Evolutionary conservation across 1,140 invertebrate genomes (phyloP).

Genomic region (Coboldia fuscipes): DNA sequence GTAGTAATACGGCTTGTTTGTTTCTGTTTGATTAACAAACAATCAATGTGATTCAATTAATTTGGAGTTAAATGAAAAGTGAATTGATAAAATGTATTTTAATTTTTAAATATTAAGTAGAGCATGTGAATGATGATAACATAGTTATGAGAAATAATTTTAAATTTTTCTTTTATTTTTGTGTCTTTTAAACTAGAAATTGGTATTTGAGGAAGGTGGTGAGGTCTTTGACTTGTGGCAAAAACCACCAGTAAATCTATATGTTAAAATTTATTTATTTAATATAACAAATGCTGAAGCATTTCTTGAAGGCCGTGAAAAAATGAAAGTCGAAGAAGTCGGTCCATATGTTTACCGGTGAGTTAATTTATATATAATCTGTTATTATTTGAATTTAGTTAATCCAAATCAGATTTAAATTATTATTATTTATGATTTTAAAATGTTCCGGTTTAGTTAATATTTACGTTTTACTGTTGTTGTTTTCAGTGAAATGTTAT

Average conservation of each 20-base stretch:
- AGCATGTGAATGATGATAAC: background rate
- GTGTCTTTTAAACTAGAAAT: conserved; percentile 34
- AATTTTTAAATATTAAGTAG: no score
- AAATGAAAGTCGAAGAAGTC: conserved; percentile 52
- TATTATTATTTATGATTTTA: conserved; percentile 2
- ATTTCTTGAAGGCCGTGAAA: conserved; percentile 45
- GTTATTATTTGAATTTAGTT: conserved; percentile 1
- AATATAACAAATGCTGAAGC: conserved; percentile 71
- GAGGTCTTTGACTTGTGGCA: conserved; percentile 73
- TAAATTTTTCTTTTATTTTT: conserved; percentile 5
- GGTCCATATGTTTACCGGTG: conserved; percentile 86
- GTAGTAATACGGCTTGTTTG: background rate
- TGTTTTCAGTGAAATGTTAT: conserved; percentile 37
- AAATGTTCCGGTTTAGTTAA: no score
- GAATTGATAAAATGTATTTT: no score
- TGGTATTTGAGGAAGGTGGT: conserved; percentile 40
- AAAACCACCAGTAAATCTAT: conserved; percentile 60
- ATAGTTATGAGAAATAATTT: background rate
- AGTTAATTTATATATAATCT: conserved; percentile 11
- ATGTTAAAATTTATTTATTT: conserved; percentile 68
- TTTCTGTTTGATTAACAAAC: background rate
- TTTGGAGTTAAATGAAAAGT: no score
- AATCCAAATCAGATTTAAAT: conserved; percentile 4
- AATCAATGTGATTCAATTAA: conserved; percentile 1
- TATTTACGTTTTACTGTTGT: conserved; percentile 1